These are phyloP conservation scores for Drosophila parthenogenetica DNA, from an alignment of 2,888 invertebrate species.

Conservation along the genomic window DNA sequence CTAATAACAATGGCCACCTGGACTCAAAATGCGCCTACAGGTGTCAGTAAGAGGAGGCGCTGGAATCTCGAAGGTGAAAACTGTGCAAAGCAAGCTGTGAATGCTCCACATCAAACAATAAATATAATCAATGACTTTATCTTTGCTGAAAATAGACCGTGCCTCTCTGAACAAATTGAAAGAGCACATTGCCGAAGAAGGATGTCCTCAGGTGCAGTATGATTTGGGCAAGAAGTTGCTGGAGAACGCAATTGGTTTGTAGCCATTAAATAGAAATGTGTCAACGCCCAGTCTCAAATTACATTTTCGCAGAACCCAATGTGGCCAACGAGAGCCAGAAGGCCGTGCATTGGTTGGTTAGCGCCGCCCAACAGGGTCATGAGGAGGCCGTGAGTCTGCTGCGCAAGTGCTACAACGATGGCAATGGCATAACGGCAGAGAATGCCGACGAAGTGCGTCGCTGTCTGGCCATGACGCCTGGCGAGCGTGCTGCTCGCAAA, in stretches of 20 bases:
- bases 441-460: constrained; percentile 90
- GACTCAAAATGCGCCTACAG: constrained; percentile 83
- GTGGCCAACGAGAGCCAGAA: constrained; percentile 87
- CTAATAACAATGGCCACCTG: constrained; percentile 82
- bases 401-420: constrained; percentile 87
- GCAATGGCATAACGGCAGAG: constrained; percentile 90
- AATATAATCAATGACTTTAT: constrained; percentile 3
- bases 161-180: constrained; percentile 85
- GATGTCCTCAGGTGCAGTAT: constrained; percentile 95
- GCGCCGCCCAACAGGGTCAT: constrained; percentile 96
- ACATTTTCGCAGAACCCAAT: constrained; percentile 69
- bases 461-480: constrained; percentile 93
- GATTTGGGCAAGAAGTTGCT: constrained; percentile 93
- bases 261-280: not conserved
- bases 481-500: constrained; percentile 94
- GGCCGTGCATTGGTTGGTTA: constrained; percentile 96
- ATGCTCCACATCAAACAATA: not conserved
- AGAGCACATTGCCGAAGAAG: constrained; percentile 93
- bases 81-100: not conserved
- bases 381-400: constrained; percentile 93
- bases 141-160: constrained; percentile 73
- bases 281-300: not conserved
- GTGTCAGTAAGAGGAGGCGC: constrained; percentile 80
- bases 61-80: constrained; percentile 84
- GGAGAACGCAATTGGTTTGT: constrained; percentile 90